phyloP scores from a whole-genome alignment of 2,888 invertebrate species.

The Lasioglossum marginatum region DNA sequence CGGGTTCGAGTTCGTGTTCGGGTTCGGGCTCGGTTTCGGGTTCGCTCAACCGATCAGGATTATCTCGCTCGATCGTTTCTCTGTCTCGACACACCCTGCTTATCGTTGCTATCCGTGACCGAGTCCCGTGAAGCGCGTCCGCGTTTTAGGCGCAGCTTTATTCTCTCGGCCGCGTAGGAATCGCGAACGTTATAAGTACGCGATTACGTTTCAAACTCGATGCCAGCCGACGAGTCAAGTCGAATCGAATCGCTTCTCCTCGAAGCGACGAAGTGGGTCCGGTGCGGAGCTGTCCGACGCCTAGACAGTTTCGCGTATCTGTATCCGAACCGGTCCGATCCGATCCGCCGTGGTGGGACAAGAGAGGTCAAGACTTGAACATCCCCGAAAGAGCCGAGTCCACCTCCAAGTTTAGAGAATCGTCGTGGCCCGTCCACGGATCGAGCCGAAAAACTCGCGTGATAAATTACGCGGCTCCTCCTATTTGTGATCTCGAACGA shows the following conservation, averaged over 20 bases:
- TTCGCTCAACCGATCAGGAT: constrained; percentile 24
- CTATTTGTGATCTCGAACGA: constrained; percentile 55
- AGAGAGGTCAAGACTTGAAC: not conserved
- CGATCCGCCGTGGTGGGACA: not conserved
- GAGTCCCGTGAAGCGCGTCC: not conserved
- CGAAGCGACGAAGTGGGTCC: not conserved
- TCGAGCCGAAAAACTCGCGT: constrained; percentile 18
- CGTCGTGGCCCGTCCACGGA: constrained; percentile 5
- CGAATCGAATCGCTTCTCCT: not conserved
- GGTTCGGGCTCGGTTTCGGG: not conserved
- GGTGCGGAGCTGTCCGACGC: not conserved
- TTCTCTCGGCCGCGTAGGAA: not conserved
- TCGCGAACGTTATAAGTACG: not conserved
- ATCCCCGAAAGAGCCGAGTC: not conserved
- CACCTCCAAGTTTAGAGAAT: constrained; percentile 1
- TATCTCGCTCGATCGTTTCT: constrained; percentile 65
- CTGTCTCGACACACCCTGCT: not conserved
- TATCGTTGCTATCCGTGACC: not conserved
- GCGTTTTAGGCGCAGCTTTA: not conserved
- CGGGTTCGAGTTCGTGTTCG: constrained; percentile 66
- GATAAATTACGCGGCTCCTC: constrained; percentile 36
- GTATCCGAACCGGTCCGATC: not conserved
- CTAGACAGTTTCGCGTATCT: not conserved
- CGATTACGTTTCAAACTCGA: not conserved
- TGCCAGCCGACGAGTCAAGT: not conserved